A percentile compares a stretch with the other conserved stretches of the same genome.
Conservation (phyloP, 2,797 vertebrate species). For the Galagoides demidoff region DNA sequence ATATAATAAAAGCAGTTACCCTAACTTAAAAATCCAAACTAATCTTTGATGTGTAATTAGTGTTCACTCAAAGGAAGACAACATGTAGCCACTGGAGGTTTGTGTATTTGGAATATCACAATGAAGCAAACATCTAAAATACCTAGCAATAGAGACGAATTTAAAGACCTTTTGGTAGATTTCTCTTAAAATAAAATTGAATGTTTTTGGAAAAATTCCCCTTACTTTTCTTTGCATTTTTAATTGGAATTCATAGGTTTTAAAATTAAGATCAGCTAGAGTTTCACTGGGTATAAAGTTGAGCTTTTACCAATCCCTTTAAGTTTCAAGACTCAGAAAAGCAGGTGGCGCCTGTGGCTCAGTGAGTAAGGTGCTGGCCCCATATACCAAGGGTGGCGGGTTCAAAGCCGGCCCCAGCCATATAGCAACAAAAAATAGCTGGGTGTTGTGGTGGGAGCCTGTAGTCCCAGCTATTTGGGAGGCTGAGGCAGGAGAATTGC, state of each 20-base stretch:
- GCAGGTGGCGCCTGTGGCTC: background rate
- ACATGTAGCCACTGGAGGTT: background rate
- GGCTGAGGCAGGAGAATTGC: no score
- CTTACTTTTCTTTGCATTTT: slow-evolving; percentile 23
- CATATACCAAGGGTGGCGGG: no score
- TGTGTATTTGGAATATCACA: background rate
- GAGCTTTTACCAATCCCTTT: background rate
- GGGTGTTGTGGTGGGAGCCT: no score
- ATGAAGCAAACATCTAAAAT: background rate
- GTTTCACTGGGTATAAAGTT: background rate
- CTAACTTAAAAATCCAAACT: background rate
- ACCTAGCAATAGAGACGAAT: background rate
- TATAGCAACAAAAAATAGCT: no score
- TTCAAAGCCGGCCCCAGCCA: no score
- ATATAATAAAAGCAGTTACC: background rate
- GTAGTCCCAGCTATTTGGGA: no score
- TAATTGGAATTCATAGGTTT: background rate
- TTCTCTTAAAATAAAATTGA: background rate
- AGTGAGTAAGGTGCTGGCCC: no score
- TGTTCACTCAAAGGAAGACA: background rate
- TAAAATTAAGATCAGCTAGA: background rate
- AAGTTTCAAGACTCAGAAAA: background rate
- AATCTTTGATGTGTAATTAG: background rate
- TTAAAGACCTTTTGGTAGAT: background rate
- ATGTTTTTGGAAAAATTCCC: background rate